Evolutionary conservation across 2,113 vertebrate genomes (phyloP).

Genomic region (Nyctereutes procyonoides): DNA sequence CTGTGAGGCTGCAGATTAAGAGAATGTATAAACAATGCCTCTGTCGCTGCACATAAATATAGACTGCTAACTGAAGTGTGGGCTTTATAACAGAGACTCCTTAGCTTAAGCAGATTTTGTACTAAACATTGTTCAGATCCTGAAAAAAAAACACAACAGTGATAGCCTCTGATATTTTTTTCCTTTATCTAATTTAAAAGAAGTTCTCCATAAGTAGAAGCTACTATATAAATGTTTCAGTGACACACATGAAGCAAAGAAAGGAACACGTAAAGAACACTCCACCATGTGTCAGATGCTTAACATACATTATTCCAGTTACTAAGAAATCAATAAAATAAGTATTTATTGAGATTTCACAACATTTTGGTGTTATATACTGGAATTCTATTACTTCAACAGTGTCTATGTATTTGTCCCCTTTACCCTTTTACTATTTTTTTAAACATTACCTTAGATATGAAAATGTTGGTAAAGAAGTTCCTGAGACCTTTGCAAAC

Average conservation of each 20-base stretch:
- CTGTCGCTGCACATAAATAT: slow-evolving; percentile 85
- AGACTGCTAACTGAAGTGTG: slow-evolving; percentile 87
- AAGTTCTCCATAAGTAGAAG: slow-evolving; percentile 72
- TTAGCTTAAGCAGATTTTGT: slow-evolving; percentile 82
- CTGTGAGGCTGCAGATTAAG: slow-evolving; percentile 86
- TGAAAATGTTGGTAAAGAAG: not conserved
- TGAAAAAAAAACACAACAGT: slow-evolving; percentile 51
- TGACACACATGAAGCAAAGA: slow-evolving; percentile 53
- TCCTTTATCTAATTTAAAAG: slow-evolving; percentile 73
- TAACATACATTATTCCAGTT: not conserved
- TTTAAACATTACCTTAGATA: not conserved
- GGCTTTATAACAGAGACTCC: slow-evolving; percentile 78
- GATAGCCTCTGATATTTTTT: slow-evolving; percentile 72
- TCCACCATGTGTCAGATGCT: not conserved
- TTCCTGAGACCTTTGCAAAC: slow-evolving; percentile 28
- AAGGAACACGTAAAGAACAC: not conserved
- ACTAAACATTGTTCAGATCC: slow-evolving; percentile 73
- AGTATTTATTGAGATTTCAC: slow-evolving; percentile 82
- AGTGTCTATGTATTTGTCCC: not conserved
- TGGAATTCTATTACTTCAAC: not conserved
- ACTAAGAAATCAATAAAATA: slow-evolving; percentile 54
- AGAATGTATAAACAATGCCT: slow-evolving; percentile 88
- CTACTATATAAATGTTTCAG: slow-evolving; percentile 85
- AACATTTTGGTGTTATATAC: slow-evolving; percentile 75
- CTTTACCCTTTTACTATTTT: not conserved